A percentile compares a stretch with the other conserved stretches of the same genome.
These are phyloP conservation scores for Dryocosmus kuriphilus DNA, from an alignment of 2,888 invertebrate species.

Conservation along the genomic window DNA sequence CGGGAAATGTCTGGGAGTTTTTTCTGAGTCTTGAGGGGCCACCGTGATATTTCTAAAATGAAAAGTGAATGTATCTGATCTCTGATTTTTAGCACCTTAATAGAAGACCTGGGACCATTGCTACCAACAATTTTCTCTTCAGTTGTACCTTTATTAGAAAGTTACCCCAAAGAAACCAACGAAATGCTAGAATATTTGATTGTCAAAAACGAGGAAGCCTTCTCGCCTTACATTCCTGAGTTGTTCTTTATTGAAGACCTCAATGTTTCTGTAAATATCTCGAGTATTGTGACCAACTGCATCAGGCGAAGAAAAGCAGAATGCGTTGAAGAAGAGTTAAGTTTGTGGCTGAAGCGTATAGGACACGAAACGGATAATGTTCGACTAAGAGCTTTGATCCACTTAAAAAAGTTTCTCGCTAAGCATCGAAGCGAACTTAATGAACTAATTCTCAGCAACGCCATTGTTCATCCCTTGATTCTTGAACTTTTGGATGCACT, in stretches of 20 bases:
- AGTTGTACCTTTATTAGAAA: slow-evolving; percentile 86
- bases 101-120: slow-evolving; percentile 87
- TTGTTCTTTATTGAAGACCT: slow-evolving; percentile 90
- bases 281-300: slow-evolving; percentile 81
- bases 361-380: slow-evolving; percentile 90
- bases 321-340: slow-evolving; percentile 82
- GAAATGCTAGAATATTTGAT: slow-evolving; percentile 89
- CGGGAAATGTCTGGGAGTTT: no score
- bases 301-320: slow-evolving; percentile 76
- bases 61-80: neutral
- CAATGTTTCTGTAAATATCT: slow-evolving; percentile 82
- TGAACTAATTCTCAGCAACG: slow-evolving; percentile 85
- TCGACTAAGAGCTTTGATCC: slow-evolving; percentile 85
- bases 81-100: slow-evolving; percentile 81
- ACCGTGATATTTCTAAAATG: neutral
- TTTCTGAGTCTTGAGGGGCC: neutral
- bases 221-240: slow-evolving; percentile 87
- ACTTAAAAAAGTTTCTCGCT: slow-evolving; percentile 85
- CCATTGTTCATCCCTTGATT: slow-evolving; percentile 84
- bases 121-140: slow-evolving; percentile 91
- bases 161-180: slow-evolving; percentile 85
- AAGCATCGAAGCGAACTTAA: slow-evolving; percentile 85
- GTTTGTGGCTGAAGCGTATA: slow-evolving; percentile 84
- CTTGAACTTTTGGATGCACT: slow-evolving; percentile 85
- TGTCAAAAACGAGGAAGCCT: slow-evolving; percentile 83